Base-by-base conservation (phyloP, 1,140 invertebrate genomes). In the Popillia japonica region DNA sequence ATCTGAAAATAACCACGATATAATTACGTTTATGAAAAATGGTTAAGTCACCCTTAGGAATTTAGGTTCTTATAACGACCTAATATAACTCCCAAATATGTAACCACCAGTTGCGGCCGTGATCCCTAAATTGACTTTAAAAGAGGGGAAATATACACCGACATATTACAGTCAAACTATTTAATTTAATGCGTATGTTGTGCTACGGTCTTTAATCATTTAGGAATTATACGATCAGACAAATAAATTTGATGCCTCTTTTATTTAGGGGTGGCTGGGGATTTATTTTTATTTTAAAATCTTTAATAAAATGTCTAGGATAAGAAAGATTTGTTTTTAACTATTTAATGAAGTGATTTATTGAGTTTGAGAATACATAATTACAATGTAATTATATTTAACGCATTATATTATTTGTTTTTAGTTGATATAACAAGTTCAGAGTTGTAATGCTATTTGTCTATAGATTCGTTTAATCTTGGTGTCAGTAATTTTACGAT, bases 111-210 rank as follows among this genome's bases (percentile, higher is more conserved):
- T 73, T 73, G 72, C 72, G 8, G 34, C 40, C 27, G 72, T 42
- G 34, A 73, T 42, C 72, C 72, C 72, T 64, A 42, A 42, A 73
- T 73, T 73, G 72, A 73, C 72, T 73, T 73, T 73, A 73, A 73
- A 73, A 42, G 40, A 42, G 72, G 72, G 72, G 61, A 64, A 64
- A 64, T 64, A 27, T 22, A 64, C 61, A 64, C 61, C 7, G 61
- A 48, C 61, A 64, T 22, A 64, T 64, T 64, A 64, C 20, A 64
- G 11, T 64, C 61, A 23, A 64, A 64, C 61, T 64, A 64, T 64
- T 22, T 64, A 27, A 64, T 64, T 64, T 64, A 64, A 64, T 27
- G 17, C 61, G 23, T 64, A 64, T 23, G 61, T 22, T 64, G 61
- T 11, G 61, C 11, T 64, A 64, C 23, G 7, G 17, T 20, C 22